phyloP scores from a whole-genome alignment of 2,888 invertebrate species.

The Drepanosiphum platanoidis region DNA sequence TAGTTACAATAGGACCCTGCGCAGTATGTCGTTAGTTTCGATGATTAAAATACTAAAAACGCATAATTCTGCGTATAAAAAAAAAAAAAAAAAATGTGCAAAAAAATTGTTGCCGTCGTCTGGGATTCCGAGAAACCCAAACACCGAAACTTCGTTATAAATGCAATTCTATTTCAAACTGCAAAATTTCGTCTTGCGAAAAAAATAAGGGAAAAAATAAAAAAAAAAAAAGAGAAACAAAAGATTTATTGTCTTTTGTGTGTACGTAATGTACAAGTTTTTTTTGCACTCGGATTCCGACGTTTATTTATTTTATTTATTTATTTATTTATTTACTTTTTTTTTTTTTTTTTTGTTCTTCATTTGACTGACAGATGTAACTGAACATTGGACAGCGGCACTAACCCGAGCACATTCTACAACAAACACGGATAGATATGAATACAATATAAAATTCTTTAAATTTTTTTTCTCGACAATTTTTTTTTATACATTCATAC shows the following conservation, averaged over 20 bases:
- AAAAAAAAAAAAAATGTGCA: neutral
- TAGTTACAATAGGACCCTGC: neutral
- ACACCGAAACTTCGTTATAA: constrained; percentile 55
- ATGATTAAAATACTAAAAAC: constrained; percentile 49
- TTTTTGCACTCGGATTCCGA: constrained; percentile 58
- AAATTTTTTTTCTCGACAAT: constrained; percentile 47
- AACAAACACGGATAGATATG: constrained; percentile 58
- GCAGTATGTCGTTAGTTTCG: neutral
- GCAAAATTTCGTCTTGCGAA: constrained; percentile 52
- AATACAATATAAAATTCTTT: constrained; percentile 61
- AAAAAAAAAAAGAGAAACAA: constrained; percentile 45
- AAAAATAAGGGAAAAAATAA: constrained; percentile 13
- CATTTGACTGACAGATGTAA: constrained; percentile 61
- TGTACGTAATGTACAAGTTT: constrained; percentile 61
- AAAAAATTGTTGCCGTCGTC: constrained; percentile 33
- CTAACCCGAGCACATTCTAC: constrained; percentile 61
- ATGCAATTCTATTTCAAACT: constrained; percentile 55
- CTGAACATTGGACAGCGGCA: constrained; percentile 61
- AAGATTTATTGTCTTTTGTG: constrained; percentile 61
- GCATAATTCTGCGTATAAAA: constrained; percentile 12
- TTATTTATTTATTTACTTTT: no score
- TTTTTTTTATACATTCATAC: constrained; percentile 60
- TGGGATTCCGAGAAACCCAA: constrained; percentile 55
- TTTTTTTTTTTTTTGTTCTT: constrained; percentile 53
- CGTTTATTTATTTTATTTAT: constrained; percentile 58